Evolutionary conservation across 2,797 vertebrate genomes (phyloP).

Genomic region (Catostomus latipinnis): DNA sequence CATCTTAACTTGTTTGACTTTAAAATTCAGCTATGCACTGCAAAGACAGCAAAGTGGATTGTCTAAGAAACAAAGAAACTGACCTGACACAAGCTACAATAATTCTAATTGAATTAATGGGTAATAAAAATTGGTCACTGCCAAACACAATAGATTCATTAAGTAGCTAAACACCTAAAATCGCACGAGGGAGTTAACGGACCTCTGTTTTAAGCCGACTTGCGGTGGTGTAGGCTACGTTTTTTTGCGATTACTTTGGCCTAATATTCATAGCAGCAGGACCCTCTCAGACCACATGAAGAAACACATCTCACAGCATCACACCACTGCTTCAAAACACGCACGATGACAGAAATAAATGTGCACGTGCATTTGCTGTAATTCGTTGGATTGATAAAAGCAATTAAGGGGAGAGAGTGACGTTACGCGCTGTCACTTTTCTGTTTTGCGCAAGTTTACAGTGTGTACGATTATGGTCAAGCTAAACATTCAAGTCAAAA

Average conservation of each 20-base stretch:
- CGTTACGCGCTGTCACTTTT: background rate
- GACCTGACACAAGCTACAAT: too few relatives aligned
- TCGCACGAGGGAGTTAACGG: slow-evolving; percentile 18
- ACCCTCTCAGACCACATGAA: background rate
- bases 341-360: background rate
- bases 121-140: too few relatives aligned
- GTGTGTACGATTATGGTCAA: slow-evolving; percentile 13
- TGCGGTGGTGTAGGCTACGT: slow-evolving; percentile 16
- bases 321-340: slow-evolving; percentile 1
- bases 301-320: background rate
- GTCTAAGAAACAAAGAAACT: too few relatives aligned
- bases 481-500: slow-evolving; percentile 43
- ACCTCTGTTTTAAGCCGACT: slow-evolving; percentile 2
- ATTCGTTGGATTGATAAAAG: background rate
- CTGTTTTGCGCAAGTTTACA: background rate
- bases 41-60: too few relatives aligned
- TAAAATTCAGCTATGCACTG: too few relatives aligned
- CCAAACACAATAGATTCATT: too few relatives aligned
- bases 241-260: slow-evolving; percentile 49
- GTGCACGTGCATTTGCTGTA: background rate
- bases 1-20: background rate
- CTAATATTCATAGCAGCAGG: slow-evolving; percentile 13
- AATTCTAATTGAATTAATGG: too few relatives aligned
- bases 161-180: too few relatives aligned
- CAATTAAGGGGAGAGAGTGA: background rate